Percentiles rank a stretch among this genome's conserved stretches.
phyloP scores from a whole-genome alignment of 2,113 vertebrate genomes.

The Phyllopteryx taeniolatus region DNA sequence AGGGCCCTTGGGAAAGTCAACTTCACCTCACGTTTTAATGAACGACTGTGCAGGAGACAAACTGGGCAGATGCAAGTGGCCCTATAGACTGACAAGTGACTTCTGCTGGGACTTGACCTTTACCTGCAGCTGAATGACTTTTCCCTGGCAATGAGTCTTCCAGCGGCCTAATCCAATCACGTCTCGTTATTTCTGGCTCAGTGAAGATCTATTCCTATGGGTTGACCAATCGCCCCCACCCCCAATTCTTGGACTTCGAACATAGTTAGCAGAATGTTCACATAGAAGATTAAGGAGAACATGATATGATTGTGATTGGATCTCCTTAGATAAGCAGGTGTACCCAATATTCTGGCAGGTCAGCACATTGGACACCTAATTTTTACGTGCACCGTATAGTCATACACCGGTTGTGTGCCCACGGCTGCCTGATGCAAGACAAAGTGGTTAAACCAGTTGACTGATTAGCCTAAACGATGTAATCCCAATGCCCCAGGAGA shows the following conservation, averaged over 20 bases:
- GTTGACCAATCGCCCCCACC: background rate
- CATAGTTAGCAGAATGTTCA: background rate
- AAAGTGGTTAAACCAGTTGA: constrained; percentile 13
- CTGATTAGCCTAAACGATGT: constrained; percentile 7
- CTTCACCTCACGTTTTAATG: background rate
- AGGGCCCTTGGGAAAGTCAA: background rate
- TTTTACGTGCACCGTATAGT: background rate
- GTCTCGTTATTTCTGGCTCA: constrained; percentile 65
- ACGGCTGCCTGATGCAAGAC: background rate
- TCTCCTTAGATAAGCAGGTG: background rate
- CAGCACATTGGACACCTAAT: background rate
- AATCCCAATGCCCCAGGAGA: background rate
- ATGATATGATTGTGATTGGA: background rate
- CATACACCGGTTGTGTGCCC: background rate
- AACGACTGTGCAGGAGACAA: constrained; percentile 2
- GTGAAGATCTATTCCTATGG: constrained; percentile 23
- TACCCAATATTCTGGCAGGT: background rate
- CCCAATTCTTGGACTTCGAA: background rate
- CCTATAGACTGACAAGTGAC: constrained; percentile 20
- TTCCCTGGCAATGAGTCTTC: constrained; percentile 13
- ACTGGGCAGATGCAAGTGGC: constrained; percentile 3
- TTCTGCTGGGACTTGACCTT: constrained; percentile 56
- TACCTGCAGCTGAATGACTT: constrained; percentile 55
- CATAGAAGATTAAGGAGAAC: background rate
- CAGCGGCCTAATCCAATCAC: constrained; percentile 55